Base-by-base conservation (phyloP, 2,888 invertebrate species). In the Orthosia gracilis region DNA sequence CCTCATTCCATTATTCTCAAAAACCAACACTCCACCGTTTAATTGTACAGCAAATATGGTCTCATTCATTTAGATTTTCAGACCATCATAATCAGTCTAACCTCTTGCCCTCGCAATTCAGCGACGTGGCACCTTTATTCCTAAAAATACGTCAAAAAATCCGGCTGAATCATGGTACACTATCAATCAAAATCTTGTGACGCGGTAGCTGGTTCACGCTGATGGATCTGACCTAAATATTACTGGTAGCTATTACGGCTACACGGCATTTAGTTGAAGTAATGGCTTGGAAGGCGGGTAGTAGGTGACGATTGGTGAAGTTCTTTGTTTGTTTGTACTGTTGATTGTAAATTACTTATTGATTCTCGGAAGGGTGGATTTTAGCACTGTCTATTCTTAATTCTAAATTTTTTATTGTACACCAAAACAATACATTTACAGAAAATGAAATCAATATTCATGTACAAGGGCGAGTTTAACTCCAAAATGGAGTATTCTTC, bases 151-250 rank as follows among this genome's bases (percentile, higher is more conserved):
- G 49, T 54, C 11, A 40, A 82, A 76, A 84, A 84, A 78, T 67
- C 73, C 21, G 1, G 78, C 76, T 66, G 58, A 72, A 75, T 88
- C 87, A 86, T 75, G 65, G 70, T 12, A 15, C 47, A 47, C 67
- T 69, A 88, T 88, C 87, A 82, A 88, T 88, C 87, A 88, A 76
- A 71, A 68, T 69, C 76, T 80, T 83, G 73, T 71, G 87, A 85
- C 89, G 76, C 73, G 50, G 73, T 72, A 63, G 78, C 69, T 66
- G 54, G 69, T 69, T 65, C 58, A 49, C 62, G 55, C 67, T 88
- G 87, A 87, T 88, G 85, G 80, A 85, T 86, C 69, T 70, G 85
- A 87, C 87, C 87, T 80, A 85, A 82, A 87, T 87, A 85, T 83
- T 79, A 78, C 80, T 71, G 49, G 75, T 70, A 73, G 64, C 64